Percentiles rank a stretch among this genome's conserved stretches.
These are phyloP conservation scores for Philopedon plagiatum DNA, from an alignment of 2,888 invertebrate species.

Conservation along the genomic window DNA sequence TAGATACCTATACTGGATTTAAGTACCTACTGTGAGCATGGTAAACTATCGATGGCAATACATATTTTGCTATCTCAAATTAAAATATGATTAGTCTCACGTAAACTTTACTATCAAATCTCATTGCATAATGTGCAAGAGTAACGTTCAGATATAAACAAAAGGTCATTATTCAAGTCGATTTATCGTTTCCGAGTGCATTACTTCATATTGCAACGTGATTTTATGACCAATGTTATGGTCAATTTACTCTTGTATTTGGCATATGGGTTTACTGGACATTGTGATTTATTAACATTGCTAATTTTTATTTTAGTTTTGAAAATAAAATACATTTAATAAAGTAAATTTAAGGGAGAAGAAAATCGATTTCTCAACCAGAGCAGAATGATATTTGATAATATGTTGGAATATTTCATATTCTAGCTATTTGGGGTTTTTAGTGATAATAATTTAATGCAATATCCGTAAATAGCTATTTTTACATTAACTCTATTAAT, in stretches of 20 bases:
- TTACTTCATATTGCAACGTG: constrained; percentile 12
- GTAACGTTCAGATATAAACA: constrained; percentile 16
- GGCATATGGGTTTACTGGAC: constrained; percentile 1
- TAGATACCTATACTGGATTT: no score
- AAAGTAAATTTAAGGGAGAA: not conserved
- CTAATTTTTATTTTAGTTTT: not conserved
- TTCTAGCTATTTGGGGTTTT: no score
- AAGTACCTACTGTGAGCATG: no score
- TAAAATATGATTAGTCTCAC: not conserved
- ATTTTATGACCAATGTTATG: constrained; percentile 10
- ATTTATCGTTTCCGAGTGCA: constrained; percentile 12
- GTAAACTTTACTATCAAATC: not conserved
- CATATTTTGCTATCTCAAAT: not conserved
- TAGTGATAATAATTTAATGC: no score
- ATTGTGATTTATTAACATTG: constrained; percentile 1
- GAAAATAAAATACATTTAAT: not conserved
- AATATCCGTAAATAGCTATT: no score
- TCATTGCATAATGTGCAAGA: not conserved
- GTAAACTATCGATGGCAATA: no score
- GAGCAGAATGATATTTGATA: no score
- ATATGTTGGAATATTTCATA: no score
- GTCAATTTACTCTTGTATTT: not conserved
- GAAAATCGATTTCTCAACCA: no score
- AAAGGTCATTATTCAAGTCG: constrained; percentile 10
- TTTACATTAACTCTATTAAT: no score